Evolutionary conservation across 2,113 vertebrate species (phyloP), one percentile per base, ranked within the genome.

Genomic region (Microtus montanus): DNA sequence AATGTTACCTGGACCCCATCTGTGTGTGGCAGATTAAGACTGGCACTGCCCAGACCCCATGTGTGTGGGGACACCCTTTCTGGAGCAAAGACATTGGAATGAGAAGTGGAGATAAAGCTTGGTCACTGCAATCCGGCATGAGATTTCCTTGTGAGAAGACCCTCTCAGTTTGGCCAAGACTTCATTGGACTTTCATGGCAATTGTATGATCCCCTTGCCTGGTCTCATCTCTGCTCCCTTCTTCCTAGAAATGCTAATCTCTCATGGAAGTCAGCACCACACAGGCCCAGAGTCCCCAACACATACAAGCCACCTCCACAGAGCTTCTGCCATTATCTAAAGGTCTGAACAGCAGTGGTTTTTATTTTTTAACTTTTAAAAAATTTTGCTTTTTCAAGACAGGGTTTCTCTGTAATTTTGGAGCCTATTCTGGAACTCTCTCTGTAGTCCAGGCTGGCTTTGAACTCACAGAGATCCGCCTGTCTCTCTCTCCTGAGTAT

Each of bases 121-220:
- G 10, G 52, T 3, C 66, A n/a, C 17, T 75, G 52, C 74, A 41
- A 61, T 33, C 44, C 2, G 0, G 35, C 0, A 0, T 10, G 19
- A 64, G 26, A 66, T 5, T 38, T 38, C 44, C 66, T 71, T 12
- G 38, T 2, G 13, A 49, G 14, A 26, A 71, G 73, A 79, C 13
- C 66, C 26, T 83, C 10, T 41, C 33, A 87, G 20, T 54, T 70
- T 82, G 30, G n/a, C 20, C 9, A 28, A 24, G 12, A 58, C 6
- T 85, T 93, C 63, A 4, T 7, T 49, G 41, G 49, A 54, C 12
- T 9, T 61, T 24, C 14, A 1, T 19, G 4, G 10, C 17, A 74
- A 38, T 68, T 26, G 2, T 9, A 49, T 44, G 85, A 26, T 61
- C 1, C 24, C 15, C n/a, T 66, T 85, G 35, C 12, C 35, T 30